Base-by-base conservation (phyloP, 1,140 invertebrate species). In the Drosophila seguyi region DNA sequence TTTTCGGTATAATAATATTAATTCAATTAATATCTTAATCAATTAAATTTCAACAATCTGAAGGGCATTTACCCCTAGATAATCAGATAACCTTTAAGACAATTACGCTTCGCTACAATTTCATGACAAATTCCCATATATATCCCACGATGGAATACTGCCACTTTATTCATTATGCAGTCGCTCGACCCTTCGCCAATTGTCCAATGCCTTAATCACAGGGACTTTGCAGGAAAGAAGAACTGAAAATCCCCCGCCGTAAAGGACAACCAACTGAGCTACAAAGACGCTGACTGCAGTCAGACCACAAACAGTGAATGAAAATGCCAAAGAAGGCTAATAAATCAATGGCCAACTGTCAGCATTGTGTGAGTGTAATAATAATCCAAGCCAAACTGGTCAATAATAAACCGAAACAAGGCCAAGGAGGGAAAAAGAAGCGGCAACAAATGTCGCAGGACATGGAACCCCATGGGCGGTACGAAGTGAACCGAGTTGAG, bases 291-390 rank as follows among this genome's bases (percentile, higher is more conserved):
- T 44, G 42, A 42, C 38, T 29, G 55, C 50, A 66, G n/a, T n/a
- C n/a, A n/a, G 74, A 81, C 73, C 77, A 76, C 81, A 85, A 77
- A 80, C 61, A 82, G 60, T 56, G 65, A 80, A 67, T 60, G 75
- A 65, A 81, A 88, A 73, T 62, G 60, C 60, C 59, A 69, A 69
- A 66, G 57, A 71, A 48, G 52, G 84, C 85, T 90, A 88, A 88
- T 88, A 88, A 88, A 88, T 88, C 84, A 88, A 88, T 88, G 45
- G 76, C 60, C 85, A 88, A 88, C 85, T 88, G 84, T 88, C 85
- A 90, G 80, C 66, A 87, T 87, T 88, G 84, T 87, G 76, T 74
- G 83, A 69, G 83, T 57, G 85, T 84, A 88, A 88, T 88, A 88
- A 88, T 88, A 88, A 88, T 88, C 76, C 80, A 14, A 74, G 68